A percentile compares a stretch with the other conserved stretches of the same genome.
phyloP scores from a whole-genome alignment of 1,140 invertebrate species.

The Stratiolaelaps scimitus region DNA sequence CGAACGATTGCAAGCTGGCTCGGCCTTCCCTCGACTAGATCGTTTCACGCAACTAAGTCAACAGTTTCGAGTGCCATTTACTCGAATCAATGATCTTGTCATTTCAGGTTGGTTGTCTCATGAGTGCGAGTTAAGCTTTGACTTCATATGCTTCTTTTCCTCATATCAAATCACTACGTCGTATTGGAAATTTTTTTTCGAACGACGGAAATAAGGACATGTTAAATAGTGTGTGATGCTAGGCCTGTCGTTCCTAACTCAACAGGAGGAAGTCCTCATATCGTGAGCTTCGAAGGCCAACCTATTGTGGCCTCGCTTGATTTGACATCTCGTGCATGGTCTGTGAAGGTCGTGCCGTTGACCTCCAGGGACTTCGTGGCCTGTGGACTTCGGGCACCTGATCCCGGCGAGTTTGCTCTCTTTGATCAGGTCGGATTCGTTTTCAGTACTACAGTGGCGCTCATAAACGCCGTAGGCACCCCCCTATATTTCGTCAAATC shows the following conservation, averaged over 20 bases:
- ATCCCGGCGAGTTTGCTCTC: not conserved
- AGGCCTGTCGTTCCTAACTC: not conserved
- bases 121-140: too few relatives aligned
- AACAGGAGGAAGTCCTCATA: conserved; percentile 6
- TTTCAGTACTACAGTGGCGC: too few relatives aligned
- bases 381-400: not conserved
- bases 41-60: conserved; percentile 7
- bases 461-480: too few relatives aligned
- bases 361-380: not conserved
- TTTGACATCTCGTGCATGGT: not conserved
- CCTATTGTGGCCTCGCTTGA: not conserved
- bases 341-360: not conserved
- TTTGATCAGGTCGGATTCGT: not conserved
- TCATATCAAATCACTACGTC: not conserved
- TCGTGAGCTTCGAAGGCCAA: not conserved
- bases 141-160: conserved; percentile 2
- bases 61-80: conserved; percentile 16
- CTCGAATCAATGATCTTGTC: conserved; percentile 12
- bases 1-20: not conserved
- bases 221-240: too few relatives aligned
- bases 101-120: conserved; percentile 5
- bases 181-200: not conserved
- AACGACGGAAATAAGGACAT: too few relatives aligned
- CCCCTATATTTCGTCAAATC: too few relatives aligned
- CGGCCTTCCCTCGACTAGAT: not conserved